Evolutionary conservation across 2,797 vertebrate genomes (phyloP).

Genomic region (Poecilia gillii): DNA sequence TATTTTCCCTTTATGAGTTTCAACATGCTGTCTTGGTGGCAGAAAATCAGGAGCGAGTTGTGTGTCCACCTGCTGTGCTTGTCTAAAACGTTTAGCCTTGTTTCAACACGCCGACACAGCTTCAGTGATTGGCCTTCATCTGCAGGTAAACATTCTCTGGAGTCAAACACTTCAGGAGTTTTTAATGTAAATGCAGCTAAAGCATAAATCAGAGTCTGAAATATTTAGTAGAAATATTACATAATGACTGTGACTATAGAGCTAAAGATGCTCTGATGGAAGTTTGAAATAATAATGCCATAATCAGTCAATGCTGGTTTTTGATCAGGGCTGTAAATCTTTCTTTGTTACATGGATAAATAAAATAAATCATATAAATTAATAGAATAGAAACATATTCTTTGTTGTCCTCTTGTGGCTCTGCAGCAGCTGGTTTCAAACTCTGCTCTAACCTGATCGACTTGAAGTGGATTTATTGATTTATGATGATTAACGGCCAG

Average conservation of each 20-base stretch:
- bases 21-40: background rate
- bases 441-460: background rate
- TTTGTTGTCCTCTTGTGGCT: background rate
- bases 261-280: background rate
- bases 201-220: background rate
- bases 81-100: background rate
- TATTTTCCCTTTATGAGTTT: constrained; percentile 1
- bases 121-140: constrained; percentile 5
- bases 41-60: background rate
- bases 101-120: background rate
- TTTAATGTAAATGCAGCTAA: background rate
- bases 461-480: background rate
- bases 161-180: background rate
- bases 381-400: background rate
- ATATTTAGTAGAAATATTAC: background rate
- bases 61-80: constrained; percentile 1
- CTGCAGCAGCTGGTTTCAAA: background rate
- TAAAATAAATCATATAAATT: background rate
- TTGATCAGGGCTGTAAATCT: background rate
- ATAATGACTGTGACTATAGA: background rate
- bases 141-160: background rate
- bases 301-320: background rate
- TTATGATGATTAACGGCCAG: background rate
- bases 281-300: background rate
- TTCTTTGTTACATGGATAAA: background rate